Conservation (phyloP, 2,113 vertebrate species). For the Protomyctophum bolini region DNA sequence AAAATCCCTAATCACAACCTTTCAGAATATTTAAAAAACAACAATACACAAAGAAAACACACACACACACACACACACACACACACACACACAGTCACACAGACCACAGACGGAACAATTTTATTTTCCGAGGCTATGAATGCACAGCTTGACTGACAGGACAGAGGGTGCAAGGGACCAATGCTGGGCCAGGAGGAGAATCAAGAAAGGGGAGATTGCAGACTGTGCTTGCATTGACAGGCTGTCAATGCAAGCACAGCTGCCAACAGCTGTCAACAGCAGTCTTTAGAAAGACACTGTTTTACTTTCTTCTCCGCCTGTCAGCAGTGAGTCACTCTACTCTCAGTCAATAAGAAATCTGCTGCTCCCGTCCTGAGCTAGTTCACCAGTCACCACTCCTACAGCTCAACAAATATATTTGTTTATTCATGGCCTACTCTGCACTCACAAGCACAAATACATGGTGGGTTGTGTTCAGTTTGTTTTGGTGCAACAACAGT, state of each 20-base stretch:
- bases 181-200: background rate
- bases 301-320: background rate
- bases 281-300: background rate
- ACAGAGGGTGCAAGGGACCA: background rate
- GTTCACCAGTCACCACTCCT: background rate
- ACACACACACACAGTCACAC: background rate
- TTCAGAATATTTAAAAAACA: background rate
- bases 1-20: background rate
- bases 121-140: too few species aligned
- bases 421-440: background rate
- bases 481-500: background rate
- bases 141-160: too few species aligned
- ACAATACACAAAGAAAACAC: background rate
- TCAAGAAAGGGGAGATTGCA: too few species aligned
- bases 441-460: background rate
- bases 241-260: background rate
- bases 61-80: background rate
- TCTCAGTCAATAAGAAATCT: background rate
- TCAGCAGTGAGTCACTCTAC: background rate
- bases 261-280: conserved; percentile 22
- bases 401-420: too few species aligned
- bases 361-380: background rate
- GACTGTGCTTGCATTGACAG: background rate
- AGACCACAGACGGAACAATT: too few species aligned
- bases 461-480: background rate